These are phyloP conservation scores for Biston stratarius DNA, from an alignment of 2,888 invertebrate genomes.

Conservation along the genomic window DNA sequence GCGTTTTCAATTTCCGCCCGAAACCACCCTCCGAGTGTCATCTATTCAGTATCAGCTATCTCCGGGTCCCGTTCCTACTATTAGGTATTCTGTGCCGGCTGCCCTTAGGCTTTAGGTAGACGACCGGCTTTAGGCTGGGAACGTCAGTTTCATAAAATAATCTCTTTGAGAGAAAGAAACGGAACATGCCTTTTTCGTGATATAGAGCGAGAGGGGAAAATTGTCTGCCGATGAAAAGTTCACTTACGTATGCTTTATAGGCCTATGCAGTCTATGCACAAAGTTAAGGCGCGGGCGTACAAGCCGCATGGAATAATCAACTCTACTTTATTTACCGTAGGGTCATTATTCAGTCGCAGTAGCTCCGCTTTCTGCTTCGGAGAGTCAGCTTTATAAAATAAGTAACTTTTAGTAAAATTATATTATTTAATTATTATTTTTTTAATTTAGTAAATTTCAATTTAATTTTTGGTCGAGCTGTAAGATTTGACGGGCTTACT, in stretches of 20 bases:
- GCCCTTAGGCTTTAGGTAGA: background rate
- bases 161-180: background rate
- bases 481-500: too few relatives aligned
- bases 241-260: background rate
- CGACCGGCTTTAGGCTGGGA: background rate
- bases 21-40: constrained; percentile 12
- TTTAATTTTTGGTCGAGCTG: too few relatives aligned
- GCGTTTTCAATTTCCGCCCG: constrained; percentile 80
- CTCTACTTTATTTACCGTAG: too few relatives aligned
- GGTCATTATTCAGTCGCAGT: too few relatives aligned
- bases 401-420: too few relatives aligned
- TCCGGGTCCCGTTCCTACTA: constrained; percentile 16
- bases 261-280: too few relatives aligned
- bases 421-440: too few relatives aligned
- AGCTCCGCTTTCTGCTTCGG: too few relatives aligned
- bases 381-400: too few relatives aligned
- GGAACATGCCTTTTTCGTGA: background rate
- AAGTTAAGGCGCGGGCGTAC: too few relatives aligned
- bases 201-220: background rate
- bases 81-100: background rate
- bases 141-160: background rate
- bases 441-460: too few relatives aligned
- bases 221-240: background rate
- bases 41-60: constrained; percentile 8
- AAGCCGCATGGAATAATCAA: too few relatives aligned